Base-by-base conservation (phyloP, 1,140 invertebrate species). In the Aphidius gifuensis region DNA sequence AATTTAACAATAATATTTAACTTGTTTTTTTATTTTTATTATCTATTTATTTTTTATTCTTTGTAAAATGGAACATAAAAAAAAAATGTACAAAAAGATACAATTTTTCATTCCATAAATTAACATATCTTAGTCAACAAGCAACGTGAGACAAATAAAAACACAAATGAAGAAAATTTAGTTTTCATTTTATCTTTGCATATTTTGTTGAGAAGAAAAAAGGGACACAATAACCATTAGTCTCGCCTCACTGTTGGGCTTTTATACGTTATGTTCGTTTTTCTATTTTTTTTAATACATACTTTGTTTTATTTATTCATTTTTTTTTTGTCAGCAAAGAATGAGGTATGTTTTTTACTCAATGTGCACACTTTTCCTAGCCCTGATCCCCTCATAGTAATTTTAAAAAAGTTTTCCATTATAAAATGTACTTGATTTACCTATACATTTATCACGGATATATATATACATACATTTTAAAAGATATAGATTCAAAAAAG, bases 401-500 rank as follows among this genome's bases (percentile, higher is more conserved):
- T 56, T 39, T 50, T 38, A 51, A 32, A 32, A 32, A 60, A 66
- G 58, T 61, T 64, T 64, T 64, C 60, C 61, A 62, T 63, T 66
- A 60, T 55, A 55, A 58, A 45, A 48, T 56, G 47, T 48, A 59
- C 48, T 58, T 5, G 32, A 39, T 42, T 11, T 58, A 16, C 54
- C 49, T 46, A 44, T 16, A 16, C 16, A 16, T 16, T 16, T 16
- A 16, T 16, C 16, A 0, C 16, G 16, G 16, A 16, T 16, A 16
- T 16, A 16, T 16, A 16, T 48, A 53, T 50, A 55, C 49, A 32
- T 32, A 3, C 16, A 32, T n/a, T 32, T 11, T 39, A 54, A 21
- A 16, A 40, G 42, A 53, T 64, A 45, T 62, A 62, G 62, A 67
- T 67, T 74, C 67, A 69, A 66, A 59, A 55, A 65, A 75, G 66